Evolutionary conservation across 2,888 invertebrate genomes (phyloP), one percentile per base, ranked within the genome.

Genomic region (Trichogramma dendrolimi): DNA sequence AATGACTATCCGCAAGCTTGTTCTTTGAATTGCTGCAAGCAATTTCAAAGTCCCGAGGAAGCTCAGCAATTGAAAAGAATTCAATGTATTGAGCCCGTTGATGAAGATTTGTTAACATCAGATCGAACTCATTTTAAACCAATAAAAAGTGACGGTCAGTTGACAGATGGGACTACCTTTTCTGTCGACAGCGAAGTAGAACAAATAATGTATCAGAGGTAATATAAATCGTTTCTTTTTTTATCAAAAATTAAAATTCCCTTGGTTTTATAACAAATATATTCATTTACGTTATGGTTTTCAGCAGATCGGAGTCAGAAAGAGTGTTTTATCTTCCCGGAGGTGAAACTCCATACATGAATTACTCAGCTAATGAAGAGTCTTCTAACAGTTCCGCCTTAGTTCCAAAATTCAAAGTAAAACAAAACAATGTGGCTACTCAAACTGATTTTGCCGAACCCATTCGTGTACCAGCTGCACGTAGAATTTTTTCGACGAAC

Each of bases 101-200:
- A 84, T 69, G 91, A 91, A 74, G 90, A 92, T 79, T 80, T 91
- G 69, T 82, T 91, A 65, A 89, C 88, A 14, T 89, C 92, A 6
- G 83, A 87, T 67, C 86, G 87, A 67, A 92, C 92, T 62, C 93
- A 94, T 80, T 93, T 94, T 81, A 86, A 87, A 68, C 92, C 93
- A 11, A 92, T 93, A 70, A 85, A 86, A 70, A 84, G 85, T 71
- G 83, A 83, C 76, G 79, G 79, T 42, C 75, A 79, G 58, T 84
- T 83, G 74, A 85, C 83, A 42, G 90, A 91, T 79, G 91, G 91
- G 55, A 86, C 88, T 70, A 87, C 88, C 11, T 91, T 91, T 80
- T 83, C 86, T 68, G 87, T 90, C 3, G 78, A 80, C 63, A 80
- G 79, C 68, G 84, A 83, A 69, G 80, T 88, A 70, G 89, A 90